These are phyloP conservation scores for Cottus gobio DNA, from an alignment of 2,113 vertebrate species.

Conservation along the genomic window DNA sequence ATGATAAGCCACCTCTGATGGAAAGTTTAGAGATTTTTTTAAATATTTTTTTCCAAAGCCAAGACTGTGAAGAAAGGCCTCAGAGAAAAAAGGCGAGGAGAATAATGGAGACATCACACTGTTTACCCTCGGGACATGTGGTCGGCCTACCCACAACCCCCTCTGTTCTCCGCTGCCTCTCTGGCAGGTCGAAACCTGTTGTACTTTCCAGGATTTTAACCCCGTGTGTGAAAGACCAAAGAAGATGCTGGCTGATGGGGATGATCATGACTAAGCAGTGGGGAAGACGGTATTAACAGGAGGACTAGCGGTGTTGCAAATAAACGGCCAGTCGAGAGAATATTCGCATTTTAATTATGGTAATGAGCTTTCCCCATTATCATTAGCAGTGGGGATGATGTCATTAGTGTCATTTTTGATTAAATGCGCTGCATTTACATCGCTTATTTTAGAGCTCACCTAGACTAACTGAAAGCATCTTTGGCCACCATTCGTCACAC, in stretches of 20 bases:
- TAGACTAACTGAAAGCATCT: background rate
- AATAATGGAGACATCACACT: constrained; percentile 1
- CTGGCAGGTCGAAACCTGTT: background rate
- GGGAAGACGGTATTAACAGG: constrained; percentile 30
- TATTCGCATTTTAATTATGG: constrained; percentile 60
- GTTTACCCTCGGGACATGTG: background rate
- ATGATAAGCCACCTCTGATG: constrained; percentile 20
- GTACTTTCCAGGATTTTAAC: background rate
- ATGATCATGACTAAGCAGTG: constrained; percentile 16
- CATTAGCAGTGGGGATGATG: constrained; percentile 39
- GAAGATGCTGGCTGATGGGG: background rate
- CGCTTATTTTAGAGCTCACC: constrained; percentile 1
- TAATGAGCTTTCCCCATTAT: constrained; percentile 56
- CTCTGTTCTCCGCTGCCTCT: background rate
- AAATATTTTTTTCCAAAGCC: background rate
- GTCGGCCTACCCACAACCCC: background rate
- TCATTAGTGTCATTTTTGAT: constrained; percentile 60
- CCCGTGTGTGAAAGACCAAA: background rate
- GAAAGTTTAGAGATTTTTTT: background rate
- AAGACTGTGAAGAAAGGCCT: background rate
- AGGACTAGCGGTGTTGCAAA: constrained; percentile 31
- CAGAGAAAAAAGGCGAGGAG: background rate
- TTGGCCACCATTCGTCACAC: constrained; percentile 8
- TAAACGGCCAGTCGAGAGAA: constrained; percentile 34
- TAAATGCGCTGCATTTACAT: constrained; percentile 32